Percentiles rank a stretch among this genome's conserved stretches.
phyloP scores from a whole-genome alignment of 2,888 invertebrate genomes.

The Nudaria mundana region DNA sequence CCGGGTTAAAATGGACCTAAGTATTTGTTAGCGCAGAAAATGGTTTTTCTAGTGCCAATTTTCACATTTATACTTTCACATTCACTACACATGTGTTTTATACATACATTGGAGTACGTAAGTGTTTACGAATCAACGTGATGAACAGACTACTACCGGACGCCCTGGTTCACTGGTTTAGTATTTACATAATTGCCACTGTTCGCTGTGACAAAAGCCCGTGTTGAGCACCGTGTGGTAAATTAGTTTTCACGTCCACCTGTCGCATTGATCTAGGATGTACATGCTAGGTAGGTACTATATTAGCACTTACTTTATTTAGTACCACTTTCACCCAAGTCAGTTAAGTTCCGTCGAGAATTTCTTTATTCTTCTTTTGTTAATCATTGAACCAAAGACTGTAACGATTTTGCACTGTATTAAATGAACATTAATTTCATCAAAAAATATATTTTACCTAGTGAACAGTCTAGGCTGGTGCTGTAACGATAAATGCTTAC shows the following conservation, averaged over 20 bases:
- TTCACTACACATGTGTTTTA: no score
- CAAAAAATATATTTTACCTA: no score
- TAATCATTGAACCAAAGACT: no score
- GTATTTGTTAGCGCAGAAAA: no score
- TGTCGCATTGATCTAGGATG: conserved; percentile 26
- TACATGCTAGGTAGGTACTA: no score
- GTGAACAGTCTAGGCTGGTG: no score
- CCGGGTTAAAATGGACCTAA: no score
- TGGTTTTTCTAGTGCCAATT: no score
- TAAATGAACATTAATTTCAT: no score
- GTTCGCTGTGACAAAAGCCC: conserved; percentile 72
- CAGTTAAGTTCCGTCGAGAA: conserved; percentile 76
- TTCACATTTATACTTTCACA: conserved; percentile 63
- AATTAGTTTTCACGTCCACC: conserved; percentile 68
- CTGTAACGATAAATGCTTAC: no score
- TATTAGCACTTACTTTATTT: conserved; percentile 51
- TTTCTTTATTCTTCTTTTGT: no score
- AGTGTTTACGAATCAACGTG: conserved; percentile 68
- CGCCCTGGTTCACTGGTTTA: conserved; percentile 37
- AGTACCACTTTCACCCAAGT: conserved; percentile 71
- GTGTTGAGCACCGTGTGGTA: conserved; percentile 49
- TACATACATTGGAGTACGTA: conserved; percentile 54
- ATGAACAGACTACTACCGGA: conserved; percentile 38
- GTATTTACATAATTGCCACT: conserved; percentile 76
- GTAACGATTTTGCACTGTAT: no score